Evolutionary conservation across 2,888 invertebrate genomes (phyloP).

Genomic region (Agrotis exclamationis): DNA sequence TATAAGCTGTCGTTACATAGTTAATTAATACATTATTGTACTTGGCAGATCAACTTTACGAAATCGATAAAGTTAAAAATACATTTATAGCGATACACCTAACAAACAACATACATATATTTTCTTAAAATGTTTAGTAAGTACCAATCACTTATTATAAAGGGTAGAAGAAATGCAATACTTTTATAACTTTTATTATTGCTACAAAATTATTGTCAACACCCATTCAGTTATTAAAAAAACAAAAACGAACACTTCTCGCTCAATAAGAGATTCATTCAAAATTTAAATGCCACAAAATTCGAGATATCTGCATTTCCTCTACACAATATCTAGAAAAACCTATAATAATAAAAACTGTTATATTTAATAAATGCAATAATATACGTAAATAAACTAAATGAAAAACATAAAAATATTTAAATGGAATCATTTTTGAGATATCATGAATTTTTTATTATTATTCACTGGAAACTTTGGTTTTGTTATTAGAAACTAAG

Average conservation of each 20-base stretch:
- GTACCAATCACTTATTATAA: conserved; percentile 53
- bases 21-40: conserved; percentile 61
- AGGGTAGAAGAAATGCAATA: conserved; percentile 30
- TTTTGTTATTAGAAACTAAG: conserved; percentile 68
- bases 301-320: conserved; percentile 4
- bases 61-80: conserved; percentile 50
- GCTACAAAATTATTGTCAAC: conserved; percentile 2
- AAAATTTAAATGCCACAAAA: not conserved
- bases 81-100: conserved; percentile 45
- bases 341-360: conserved; percentile 15
- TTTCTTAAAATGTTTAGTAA: conserved; percentile 42
- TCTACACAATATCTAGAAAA: conserved; percentile 32
- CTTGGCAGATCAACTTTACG: conserved; percentile 55
- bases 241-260: not conserved
- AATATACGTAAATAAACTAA: conserved; percentile 39
- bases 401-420: conserved; percentile 35
- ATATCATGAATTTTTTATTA: conserved; percentile 17
- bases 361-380: conserved; percentile 55
- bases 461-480: conserved; percentile 73
- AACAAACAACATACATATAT: conserved; percentile 11
- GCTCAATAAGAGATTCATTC: not conserved
- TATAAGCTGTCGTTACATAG: conserved; percentile 61
- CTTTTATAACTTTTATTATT: too few relatives aligned
- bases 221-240: not conserved
- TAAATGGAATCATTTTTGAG: conserved; percentile 30